A percentile compares a stretch with the other conserved stretches of the same genome.
Evolutionary conservation across 2,797 vertebrate species (phyloP).

Genomic region (Mormyrus hasselquistii): DNA sequence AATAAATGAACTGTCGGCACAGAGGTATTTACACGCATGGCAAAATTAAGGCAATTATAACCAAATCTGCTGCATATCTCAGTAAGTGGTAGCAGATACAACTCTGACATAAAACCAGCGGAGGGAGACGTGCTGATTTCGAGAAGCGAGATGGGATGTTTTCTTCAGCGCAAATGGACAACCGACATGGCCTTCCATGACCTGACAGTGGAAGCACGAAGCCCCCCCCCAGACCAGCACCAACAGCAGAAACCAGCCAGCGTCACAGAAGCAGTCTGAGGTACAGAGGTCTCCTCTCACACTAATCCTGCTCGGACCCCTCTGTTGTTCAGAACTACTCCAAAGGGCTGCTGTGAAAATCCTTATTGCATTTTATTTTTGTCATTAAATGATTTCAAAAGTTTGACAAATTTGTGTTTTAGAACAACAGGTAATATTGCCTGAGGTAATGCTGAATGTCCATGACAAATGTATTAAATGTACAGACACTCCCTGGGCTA

Average conservation of each 20-base stretch:
- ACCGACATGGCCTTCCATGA: slow-evolving; percentile 7
- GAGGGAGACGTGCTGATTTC: slow-evolving; percentile 52
- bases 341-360: neutral
- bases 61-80: slow-evolving; percentile 67
- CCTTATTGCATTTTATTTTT: neutral
- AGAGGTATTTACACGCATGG: slow-evolving; percentile 63
- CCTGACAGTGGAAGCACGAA: slow-evolving; percentile 23
- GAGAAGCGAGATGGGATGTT: slow-evolving; percentile 33
- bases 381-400: neutral
- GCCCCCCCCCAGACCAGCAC: slow-evolving; percentile 24
- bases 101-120: slow-evolving; percentile 47
- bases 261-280: neutral
- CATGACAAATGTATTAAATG: neutral
- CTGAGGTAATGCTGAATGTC: neutral
- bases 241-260: slow-evolving; percentile 19
- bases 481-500: neutral
- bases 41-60: slow-evolving; percentile 67
- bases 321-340: neutral
- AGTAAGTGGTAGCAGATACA: slow-evolving; percentile 75
- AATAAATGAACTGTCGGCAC: slow-evolving; percentile 75
- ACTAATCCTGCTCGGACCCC: neutral
- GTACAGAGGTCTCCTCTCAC: neutral
- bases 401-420: neutral
- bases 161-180: slow-evolving; percentile 31
- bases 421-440: neutral